These are phyloP conservation scores for Pollenia angustigena DNA, from an alignment of 2,888 invertebrate species.

Conservation along the genomic window DNA sequence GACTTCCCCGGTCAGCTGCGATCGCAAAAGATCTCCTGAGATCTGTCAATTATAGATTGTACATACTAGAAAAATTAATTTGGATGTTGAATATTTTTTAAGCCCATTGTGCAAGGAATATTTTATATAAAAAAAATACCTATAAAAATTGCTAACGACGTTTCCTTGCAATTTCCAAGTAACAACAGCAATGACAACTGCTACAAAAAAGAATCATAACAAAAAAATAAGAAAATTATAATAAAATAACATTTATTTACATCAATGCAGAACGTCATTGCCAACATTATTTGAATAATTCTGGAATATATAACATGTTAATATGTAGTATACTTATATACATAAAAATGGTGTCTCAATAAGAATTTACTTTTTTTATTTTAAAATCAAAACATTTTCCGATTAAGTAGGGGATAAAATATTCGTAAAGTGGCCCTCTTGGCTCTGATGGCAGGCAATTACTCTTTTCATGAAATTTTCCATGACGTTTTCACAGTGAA, in stretches of 20 bases:
- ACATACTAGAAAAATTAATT: too few species aligned
- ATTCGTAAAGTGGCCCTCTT: too few species aligned
- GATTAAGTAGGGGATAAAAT: too few species aligned
- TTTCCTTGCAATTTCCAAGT: conserved; percentile 61
- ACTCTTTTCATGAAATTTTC: too few species aligned
- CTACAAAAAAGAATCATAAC: conserved; percentile 3
- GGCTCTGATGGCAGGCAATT: too few species aligned
- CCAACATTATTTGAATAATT: conserved; percentile 31
- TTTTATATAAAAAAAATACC: conserved; percentile 18
- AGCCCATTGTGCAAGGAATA: conserved; percentile 27
- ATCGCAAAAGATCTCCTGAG: too few species aligned
- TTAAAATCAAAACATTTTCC: background rate
- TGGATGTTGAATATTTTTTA: background rate
- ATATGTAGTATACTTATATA: too few species aligned
- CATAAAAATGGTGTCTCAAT: background rate
- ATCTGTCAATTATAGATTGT: too few species aligned
- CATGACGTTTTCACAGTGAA: too few species aligned
- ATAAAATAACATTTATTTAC: conserved; percentile 43
- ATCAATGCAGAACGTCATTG: conserved; percentile 28
- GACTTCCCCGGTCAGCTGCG: too few species aligned
- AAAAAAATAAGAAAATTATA: conserved; percentile 38
- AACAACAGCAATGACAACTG: conserved; percentile 39
- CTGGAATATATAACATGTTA: too few species aligned
- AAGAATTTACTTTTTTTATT: background rate
- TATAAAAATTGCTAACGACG: conserved; percentile 54